Evolutionary conservation across 1,140 invertebrate species (phyloP), one percentile per base, ranked within the genome.

Genomic region (Lutraria rhynchaena): DNA sequence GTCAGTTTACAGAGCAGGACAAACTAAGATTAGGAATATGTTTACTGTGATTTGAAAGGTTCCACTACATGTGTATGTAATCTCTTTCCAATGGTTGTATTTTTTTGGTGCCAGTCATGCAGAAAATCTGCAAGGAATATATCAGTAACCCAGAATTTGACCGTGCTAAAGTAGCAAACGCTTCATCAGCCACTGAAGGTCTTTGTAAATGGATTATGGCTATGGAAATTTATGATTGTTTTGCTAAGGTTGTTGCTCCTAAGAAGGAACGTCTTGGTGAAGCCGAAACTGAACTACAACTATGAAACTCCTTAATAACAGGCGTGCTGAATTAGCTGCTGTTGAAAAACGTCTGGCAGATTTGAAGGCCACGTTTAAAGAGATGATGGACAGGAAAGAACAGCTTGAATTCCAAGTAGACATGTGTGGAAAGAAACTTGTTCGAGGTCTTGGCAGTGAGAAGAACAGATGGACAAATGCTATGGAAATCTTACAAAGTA

Each of bases 161-260:
- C 87, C 97, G 97, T 0, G 93, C 95, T 51, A 95, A 97, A 83
- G 96, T 98, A 69, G 96, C 96, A 5, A 98, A 98, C 93, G 97
- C 97, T 11, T 98, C 97, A 0, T 69, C 95, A 84, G 97, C 97
- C 4, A 92, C 92, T 53, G 92, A 93, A 81, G 92, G 97, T 83
- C 92, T 99, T 4, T 98, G 97, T 89, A 97, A 97, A 92, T 99
- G 97, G 97, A 95, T 98, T 41, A 95, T 96, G 80, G 97, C 97
- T 3, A 97, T 99, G 95, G 96, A 98, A 89, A 95, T 96, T 90
- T 98, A 98, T 89, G 97, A 99, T 89, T 94, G 95, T 77, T 96
- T 97, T 0, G 96, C 96, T 3, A 98, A 97, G 93, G 95, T 91
- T 33, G 92, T 92, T 0, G 92, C 90, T 11, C 92, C 92, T 17